A percentile compares a stretch with the other conserved stretches of the same genome.
Conservation (phyloP, 2,888 invertebrate species). For the Phorcus lineatus region DNA sequence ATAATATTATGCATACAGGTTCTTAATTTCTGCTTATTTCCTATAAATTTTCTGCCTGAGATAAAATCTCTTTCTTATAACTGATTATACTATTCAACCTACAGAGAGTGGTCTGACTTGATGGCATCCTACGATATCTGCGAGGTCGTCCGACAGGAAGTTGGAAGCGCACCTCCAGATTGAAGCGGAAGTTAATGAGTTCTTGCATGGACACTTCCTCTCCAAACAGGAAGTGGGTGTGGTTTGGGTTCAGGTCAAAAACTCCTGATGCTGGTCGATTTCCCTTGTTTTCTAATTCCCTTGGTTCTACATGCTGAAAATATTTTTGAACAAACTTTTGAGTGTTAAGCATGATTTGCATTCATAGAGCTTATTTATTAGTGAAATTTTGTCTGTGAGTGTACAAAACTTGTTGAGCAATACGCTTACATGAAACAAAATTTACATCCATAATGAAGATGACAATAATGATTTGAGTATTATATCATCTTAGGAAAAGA, state of each 20-base stretch:
- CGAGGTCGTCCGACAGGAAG: constrained; percentile 47
- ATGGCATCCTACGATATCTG: constrained; percentile 31
- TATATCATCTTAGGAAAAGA: too few species aligned
- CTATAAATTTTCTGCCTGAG: too few species aligned
- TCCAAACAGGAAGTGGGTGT: constrained; percentile 72
- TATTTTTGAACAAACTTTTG: neutral
- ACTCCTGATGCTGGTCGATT: constrained; percentile 42
- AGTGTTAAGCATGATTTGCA: neutral
- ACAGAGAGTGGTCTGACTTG: constrained; percentile 28
- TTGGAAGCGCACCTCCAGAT: constrained; percentile 57
- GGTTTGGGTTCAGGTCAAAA: constrained; percentile 72
- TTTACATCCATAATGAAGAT: too few species aligned
- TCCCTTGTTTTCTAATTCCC: constrained; percentile 49
- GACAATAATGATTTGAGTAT: too few species aligned
- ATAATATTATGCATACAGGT: too few species aligned
- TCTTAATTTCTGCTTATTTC: too few species aligned
- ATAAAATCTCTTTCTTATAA: too few species aligned
- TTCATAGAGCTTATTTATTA: too few species aligned
- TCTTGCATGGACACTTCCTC: constrained; percentile 56
- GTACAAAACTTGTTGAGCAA: too few species aligned
- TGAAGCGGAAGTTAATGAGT: constrained; percentile 47
- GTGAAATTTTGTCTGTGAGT: too few species aligned
- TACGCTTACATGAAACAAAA: too few species aligned
- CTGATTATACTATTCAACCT: neutral
- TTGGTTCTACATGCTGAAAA: constrained; percentile 27